Conservation (phyloP, 2,113 vertebrate genomes). For the Dicaeum eximium region DNA sequence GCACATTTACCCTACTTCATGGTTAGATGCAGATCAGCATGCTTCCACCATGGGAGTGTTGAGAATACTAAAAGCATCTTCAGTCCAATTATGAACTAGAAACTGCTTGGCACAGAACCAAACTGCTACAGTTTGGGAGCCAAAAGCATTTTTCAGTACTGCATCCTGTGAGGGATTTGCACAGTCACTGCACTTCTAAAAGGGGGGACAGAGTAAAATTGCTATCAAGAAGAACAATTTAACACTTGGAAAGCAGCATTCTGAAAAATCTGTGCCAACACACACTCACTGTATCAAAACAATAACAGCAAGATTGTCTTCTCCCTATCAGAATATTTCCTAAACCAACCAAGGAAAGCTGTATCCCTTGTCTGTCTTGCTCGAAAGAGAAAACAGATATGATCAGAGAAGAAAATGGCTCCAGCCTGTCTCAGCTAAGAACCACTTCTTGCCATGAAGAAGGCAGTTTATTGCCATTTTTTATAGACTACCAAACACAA, state of each 20-base stretch:
- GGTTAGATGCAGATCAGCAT: neutral
- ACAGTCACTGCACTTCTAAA: neutral
- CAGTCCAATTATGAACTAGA: neutral
- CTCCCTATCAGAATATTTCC: neutral
- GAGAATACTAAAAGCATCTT: constrained; percentile 5
- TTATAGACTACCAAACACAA: neutral
- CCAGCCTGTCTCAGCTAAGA: neutral
- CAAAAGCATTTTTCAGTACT: neutral
- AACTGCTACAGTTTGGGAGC: neutral
- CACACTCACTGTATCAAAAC: neutral
- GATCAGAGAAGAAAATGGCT: neutral
- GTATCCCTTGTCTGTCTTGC: neutral
- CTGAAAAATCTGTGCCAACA: neutral
- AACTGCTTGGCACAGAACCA: constrained; percentile 8
- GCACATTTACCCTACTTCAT: neutral
- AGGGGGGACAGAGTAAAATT: neutral
- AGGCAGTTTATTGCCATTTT: neutral
- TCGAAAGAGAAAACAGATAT: neutral
- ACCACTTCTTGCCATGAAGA: neutral
- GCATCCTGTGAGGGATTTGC: neutral
- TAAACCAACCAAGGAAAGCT: neutral
- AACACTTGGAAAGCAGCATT: neutral
- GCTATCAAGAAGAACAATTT: neutral
- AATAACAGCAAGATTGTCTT: neutral
- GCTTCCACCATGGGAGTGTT: neutral